Evolutionary conservation across 2,888 invertebrate species (phyloP).

Genomic region (Copidosoma aretas): DNA sequence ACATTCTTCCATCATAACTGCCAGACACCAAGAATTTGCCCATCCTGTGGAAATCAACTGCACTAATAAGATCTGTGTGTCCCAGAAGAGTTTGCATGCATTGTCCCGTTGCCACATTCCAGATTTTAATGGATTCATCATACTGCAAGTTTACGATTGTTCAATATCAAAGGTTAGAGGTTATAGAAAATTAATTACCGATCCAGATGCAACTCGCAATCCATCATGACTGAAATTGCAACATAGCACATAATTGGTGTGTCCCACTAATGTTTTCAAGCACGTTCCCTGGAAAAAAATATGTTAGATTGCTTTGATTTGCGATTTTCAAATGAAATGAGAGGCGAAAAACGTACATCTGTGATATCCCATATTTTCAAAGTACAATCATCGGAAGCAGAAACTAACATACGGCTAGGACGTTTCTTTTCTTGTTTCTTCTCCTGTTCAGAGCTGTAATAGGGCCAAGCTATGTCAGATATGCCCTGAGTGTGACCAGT

Average conservation of each 20-base stretch:
- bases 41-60: constrained; percentile 98
- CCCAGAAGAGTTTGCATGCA: constrained; percentile 98
- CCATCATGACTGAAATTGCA: constrained; percentile 99
- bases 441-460: constrained; percentile 66
- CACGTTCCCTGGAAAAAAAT: constrained; percentile 78
- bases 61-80: constrained; percentile 99
- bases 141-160: constrained; percentile 66
- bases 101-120: constrained; percentile 98
- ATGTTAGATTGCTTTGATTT: not conserved
- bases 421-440: too few relatives aligned
- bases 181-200: constrained; percentile 66
- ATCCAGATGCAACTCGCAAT: constrained; percentile 98
- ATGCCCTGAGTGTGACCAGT: constrained; percentile 98
- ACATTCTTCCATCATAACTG: constrained; percentile 98
- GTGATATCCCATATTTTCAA: constrained; percentile 94
- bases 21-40: constrained; percentile 98
- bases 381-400: constrained; percentile 95
- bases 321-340: too few relatives aligned
- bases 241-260: constrained; percentile 99
- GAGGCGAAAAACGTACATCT: too few relatives aligned
- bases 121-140: constrained; percentile 98
- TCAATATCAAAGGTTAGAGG: not conserved
- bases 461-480: constrained; percentile 99
- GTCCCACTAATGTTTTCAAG: constrained; percentile 97
- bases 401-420: constrained; percentile 82